These are phyloP conservation scores for Lanius ludovicianus DNA, from an alignment of 2,113 vertebrate species.

Conservation along the genomic window DNA sequence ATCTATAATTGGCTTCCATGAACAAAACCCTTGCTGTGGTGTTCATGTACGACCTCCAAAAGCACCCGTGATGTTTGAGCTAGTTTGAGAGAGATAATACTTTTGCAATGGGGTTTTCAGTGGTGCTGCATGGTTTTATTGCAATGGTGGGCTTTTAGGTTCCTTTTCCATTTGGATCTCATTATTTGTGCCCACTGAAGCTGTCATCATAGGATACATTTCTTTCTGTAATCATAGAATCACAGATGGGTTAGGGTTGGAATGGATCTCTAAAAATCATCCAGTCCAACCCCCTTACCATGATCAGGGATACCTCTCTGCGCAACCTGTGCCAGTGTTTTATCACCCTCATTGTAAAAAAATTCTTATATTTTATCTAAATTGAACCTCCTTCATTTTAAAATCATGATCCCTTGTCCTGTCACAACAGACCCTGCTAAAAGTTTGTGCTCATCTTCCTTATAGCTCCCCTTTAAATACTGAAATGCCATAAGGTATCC, in stretches of 20 bases:
- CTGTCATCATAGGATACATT: neutral
- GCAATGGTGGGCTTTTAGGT: neutral
- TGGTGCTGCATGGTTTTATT: accelerated
- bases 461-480: neutral
- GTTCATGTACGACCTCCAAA: neutral
- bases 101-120: neutral
- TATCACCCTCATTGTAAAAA: neutral
- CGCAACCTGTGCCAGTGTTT: neutral
- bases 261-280: neutral
- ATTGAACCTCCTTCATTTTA: neutral
- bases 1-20: neutral
- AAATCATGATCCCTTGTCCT: neutral
- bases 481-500: neutral
- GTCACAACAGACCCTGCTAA: neutral
- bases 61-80: neutral
- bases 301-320: neutral
- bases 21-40: neutral
- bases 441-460: neutral
- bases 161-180: neutral
- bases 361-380: neutral
- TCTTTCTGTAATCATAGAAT: neutral
- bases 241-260: neutral
- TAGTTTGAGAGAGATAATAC: neutral
- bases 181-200: neutral
- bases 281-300: no score